Conservation (phyloP, 2,888 invertebrate genomes). For the Nasonovia ribisnigri region DNA sequence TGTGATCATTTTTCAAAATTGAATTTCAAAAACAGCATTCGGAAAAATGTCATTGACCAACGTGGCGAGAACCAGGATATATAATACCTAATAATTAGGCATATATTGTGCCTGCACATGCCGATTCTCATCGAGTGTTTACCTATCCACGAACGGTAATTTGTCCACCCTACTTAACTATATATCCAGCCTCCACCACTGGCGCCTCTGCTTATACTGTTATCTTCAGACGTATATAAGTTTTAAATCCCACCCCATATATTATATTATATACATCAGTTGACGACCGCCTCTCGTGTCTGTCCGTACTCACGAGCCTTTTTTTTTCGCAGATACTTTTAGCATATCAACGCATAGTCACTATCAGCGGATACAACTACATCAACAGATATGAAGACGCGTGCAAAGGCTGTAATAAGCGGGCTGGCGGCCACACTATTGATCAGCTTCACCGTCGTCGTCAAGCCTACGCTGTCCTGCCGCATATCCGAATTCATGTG, state of each 20-base stretch:
- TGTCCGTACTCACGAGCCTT: background rate
- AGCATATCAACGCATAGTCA: background rate
- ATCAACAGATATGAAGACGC: background rate
- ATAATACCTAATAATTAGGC: background rate
- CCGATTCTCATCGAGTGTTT: background rate
- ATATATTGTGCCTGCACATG: background rate
- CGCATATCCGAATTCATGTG: conserved; percentile 84
- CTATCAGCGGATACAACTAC: background rate
- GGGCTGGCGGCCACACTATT: conserved; percentile 57
- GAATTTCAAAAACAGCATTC: background rate
- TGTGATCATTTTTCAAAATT: background rate
- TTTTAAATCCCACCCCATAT: background rate
- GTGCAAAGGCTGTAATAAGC: background rate
- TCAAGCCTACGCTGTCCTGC: conserved; percentile 75
- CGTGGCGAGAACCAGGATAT: too few relatives aligned
- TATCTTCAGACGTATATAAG: background rate
- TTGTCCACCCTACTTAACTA: background rate
- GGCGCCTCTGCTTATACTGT: background rate
- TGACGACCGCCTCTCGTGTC: background rate
- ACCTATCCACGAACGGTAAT: background rate
- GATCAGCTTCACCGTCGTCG: conserved; percentile 68
- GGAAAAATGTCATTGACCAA: background rate
- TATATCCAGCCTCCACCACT: background rate
- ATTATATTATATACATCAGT: too few relatives aligned
- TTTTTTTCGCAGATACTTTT: background rate